Percentiles rank a stretch among this genome's conserved stretches.
Conservation (phyloP, 2,113 vertebrate genomes). For the Amazona guildingii region DNA sequence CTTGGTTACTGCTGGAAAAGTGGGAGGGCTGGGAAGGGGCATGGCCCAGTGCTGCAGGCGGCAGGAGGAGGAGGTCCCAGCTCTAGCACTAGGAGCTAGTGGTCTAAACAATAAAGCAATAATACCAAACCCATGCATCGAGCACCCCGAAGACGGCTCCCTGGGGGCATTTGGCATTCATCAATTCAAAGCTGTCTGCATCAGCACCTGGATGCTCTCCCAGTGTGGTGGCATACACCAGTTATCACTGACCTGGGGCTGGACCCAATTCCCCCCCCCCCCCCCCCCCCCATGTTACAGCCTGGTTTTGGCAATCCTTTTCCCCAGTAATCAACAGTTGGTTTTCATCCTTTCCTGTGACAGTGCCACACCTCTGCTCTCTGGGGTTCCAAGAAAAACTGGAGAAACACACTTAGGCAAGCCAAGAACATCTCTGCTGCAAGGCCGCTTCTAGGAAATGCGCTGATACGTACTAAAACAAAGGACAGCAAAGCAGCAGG, state of each 20-base stretch:
- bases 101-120: background rate
- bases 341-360: background rate
- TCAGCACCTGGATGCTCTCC: background rate
- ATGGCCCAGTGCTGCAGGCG: fast-evolving
- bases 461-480: too few relatives aligned
- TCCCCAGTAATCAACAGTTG: too few relatives aligned
- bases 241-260: too few relatives aligned
- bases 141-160: too few relatives aligned
- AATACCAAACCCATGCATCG: fast-evolving
- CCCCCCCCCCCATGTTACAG: fast-evolving
- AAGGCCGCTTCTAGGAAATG: background rate
- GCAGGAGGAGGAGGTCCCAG: background rate
- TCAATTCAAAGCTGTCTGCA: background rate
- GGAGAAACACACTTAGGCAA: background rate
- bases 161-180: background rate
- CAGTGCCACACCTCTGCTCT: background rate
- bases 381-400: background rate
- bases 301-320: background rate
- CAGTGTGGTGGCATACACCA: fast-evolving
- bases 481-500: background rate
- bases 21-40: background rate
- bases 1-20: background rate
- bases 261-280: background rate
- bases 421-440: background rate
- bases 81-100: fast-evolving